A percentile compares a stretch with the other conserved stretches of the same genome.
Conservation (phyloP, 2,888 invertebrate genomes). For the Andrena dorsata region DNA sequence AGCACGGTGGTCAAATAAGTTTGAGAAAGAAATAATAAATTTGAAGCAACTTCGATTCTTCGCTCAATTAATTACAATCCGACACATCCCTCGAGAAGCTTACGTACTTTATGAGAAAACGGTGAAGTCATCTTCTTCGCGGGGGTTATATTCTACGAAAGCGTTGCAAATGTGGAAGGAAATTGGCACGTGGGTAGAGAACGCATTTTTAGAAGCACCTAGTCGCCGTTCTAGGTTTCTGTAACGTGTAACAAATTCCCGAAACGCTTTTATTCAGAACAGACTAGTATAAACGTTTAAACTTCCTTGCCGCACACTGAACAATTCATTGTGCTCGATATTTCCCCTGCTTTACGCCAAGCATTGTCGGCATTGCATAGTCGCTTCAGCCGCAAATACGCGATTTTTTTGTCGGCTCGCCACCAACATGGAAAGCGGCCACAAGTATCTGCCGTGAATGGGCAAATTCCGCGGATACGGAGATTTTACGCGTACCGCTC, state of each 20-base stretch:
- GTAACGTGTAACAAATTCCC: too few relatives aligned
- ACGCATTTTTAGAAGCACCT: constrained; percentile 7
- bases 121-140: constrained; percentile 11
- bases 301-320: neutral
- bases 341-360: neutral
- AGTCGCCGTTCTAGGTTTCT: neutral
- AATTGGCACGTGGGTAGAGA: neutral
- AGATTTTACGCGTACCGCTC: constrained; percentile 9
- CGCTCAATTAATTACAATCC: constrained; percentile 17
- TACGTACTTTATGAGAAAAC: neutral
- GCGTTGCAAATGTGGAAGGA: constrained; percentile 29
- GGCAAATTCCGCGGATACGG: constrained; percentile 39
- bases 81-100: constrained; percentile 5
- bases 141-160: constrained; percentile 22
- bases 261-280: too few relatives aligned
- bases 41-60: neutral
- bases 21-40: constrained; percentile 3
- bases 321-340: neutral
- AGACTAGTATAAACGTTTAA: too few relatives aligned
- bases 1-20: neutral
- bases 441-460: constrained; percentile 16
- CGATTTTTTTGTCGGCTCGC: constrained; percentile 21
- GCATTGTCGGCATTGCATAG: neutral
- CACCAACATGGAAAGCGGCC: constrained; percentile 7
- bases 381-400: neutral